Conservation (phyloP, 1,140 invertebrate genomes). For the Macrocentrus cingulum region DNA sequence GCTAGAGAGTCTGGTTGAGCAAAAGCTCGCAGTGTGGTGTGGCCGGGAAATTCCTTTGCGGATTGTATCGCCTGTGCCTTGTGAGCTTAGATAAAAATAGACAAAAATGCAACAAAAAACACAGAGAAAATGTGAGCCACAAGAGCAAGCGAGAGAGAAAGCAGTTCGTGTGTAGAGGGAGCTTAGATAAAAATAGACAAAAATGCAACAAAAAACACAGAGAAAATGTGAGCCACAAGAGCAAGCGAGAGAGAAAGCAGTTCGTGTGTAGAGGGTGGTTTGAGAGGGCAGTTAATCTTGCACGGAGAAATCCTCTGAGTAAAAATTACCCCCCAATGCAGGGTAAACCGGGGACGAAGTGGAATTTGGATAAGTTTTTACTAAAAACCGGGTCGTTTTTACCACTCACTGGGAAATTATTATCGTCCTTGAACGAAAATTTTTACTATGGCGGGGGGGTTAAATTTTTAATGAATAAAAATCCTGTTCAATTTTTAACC, state of each 20-base stretch:
- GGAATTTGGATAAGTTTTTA: no score
- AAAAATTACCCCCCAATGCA: no score
- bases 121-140: conserved; percentile 16
- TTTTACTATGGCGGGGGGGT: no score
- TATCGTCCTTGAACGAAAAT: no score
- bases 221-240: neutral
- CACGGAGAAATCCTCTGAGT: no score
- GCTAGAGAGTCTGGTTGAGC: neutral
- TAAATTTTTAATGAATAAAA: no score
- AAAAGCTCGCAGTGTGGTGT: neutral
- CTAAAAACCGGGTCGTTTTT: no score
- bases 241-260: conserved; percentile 12
- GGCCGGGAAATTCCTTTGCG: conserved; percentile 9
- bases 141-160: conserved; percentile 22
- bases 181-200: conserved; percentile 14
- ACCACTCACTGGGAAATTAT: no score
- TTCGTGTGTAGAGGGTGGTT: neutral
- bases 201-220: conserved; percentile 9
- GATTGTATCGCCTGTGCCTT: conserved; percentile 12
- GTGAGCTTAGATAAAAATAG: neutral
- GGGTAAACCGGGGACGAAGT: no score
- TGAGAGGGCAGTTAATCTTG: conserved; percentile 48
- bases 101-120: conserved; percentile 13
- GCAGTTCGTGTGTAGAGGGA: neutral
- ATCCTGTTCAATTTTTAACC: no score